Evolutionary conservation across 2,797 vertebrate genomes (phyloP).

Genomic region (Dallia pectoralis): DNA sequence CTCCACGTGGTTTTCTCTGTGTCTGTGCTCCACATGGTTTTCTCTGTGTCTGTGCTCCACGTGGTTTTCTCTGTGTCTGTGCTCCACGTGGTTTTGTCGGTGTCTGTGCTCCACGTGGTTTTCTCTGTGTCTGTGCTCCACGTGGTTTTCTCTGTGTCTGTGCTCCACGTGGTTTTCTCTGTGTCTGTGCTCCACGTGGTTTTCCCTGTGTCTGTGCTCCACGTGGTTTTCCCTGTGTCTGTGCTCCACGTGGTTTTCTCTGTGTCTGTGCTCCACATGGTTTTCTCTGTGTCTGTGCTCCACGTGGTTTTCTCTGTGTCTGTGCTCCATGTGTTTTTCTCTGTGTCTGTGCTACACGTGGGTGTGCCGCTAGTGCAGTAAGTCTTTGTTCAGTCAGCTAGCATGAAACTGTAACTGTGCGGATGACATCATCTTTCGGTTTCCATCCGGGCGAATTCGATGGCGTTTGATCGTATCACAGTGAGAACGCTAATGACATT

Average conservation of each 20-base stretch:
- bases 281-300: background rate
- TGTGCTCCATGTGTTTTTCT: background rate
- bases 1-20: background rate
- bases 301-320: background rate
- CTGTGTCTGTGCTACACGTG: background rate
- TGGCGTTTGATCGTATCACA: background rate
- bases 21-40: background rate
- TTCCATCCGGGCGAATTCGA: background rate
- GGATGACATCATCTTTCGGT: background rate
- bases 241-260: background rate
- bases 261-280: background rate
- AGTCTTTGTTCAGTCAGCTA: slow-evolving; percentile 7
- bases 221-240: no score
- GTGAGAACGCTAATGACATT: slow-evolving; percentile 4
- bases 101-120: background rate
- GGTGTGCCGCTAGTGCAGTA: background rate
- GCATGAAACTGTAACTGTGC: background rate
- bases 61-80: background rate
- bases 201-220: no score
- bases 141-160: background rate
- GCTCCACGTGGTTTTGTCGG: slow-evolving; percentile 2
- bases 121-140: background rate
- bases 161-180: no score
- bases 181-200: no score
- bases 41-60: background rate